Base-by-base conservation (phyloP, 2,888 invertebrate species). In the Leptopterna dolabrata region DNA sequence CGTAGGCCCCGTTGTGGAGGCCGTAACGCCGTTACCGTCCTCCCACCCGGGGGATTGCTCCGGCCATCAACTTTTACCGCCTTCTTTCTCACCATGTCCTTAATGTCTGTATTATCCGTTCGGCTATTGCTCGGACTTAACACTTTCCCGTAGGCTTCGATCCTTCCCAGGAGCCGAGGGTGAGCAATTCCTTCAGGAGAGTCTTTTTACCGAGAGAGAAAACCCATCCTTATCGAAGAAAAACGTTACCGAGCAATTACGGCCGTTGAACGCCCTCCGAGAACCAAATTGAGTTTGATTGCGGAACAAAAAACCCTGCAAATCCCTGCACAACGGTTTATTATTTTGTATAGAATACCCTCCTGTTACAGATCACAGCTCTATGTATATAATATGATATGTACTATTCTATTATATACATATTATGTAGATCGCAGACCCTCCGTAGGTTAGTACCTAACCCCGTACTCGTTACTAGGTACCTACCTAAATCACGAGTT, bases 61-160 rank as follows among this genome's bases (percentile, higher is more conserved):
- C 63, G n/a, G 55, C 83, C 70, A 83, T 83, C 83, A 83, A 83
- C 83, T 83, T 83, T 83, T 83, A 83, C 83, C 70, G 83, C 78
- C 83, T 36, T 51, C n/a, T n/a, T n/a, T n/a, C n/a, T 24, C 83
- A 70, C 83, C 14, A 83, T 83, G 83, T 83, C 83, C 83, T 83
- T 83, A 83, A 83, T 83, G 70, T 83, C 83, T 83, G 70, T 83
- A 83, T 83, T 83, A 83, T 83, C 83, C 36, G n/a, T n/a, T 70
- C 63, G 63, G 83, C 70, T 83, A 83, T 55, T 41, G 83, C 70
- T 70, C 19, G 63, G 83, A 83, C 63, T 83, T 83, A 83, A 83
- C 83, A 70, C 83, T 83, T 81, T 41, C 63, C 63, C 41, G 45
- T 73, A 73, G 45, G 78, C 78, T 43, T 43, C n/a, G 19, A 19